Conservation (phyloP, 2,888 invertebrate genomes). For the Melanargia galathea region DNA sequence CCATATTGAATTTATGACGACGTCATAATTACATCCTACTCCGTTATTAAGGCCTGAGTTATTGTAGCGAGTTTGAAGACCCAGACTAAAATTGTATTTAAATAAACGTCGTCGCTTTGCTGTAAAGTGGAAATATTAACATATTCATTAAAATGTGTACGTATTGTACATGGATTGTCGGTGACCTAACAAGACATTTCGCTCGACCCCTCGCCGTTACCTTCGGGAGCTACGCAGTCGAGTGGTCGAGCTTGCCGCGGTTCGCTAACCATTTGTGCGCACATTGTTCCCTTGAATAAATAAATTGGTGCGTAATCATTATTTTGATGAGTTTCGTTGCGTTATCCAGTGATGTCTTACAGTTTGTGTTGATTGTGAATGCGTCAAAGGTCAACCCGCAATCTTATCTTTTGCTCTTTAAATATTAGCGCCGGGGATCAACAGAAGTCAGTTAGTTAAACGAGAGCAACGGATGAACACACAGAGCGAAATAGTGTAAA, state of each 20-base stretch:
- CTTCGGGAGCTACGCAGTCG: slow-evolving; percentile 51
- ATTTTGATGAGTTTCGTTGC: slow-evolving; percentile 66
- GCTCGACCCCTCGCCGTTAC: slow-evolving; percentile 56
- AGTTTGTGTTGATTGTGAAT: slow-evolving; percentile 73
- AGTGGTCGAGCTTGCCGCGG: slow-evolving; percentile 47
- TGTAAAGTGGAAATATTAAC: slow-evolving; percentile 55
- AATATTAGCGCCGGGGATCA: slow-evolving; percentile 76
- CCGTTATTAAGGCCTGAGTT: background rate
- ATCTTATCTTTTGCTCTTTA: slow-evolving; percentile 78
- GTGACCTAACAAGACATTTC: slow-evolving; percentile 65
- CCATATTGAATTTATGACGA: slow-evolving; percentile 1
- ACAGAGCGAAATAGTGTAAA: slow-evolving; percentile 53
- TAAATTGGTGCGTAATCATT: slow-evolving; percentile 62
- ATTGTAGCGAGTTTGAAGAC: background rate
- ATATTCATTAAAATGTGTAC: slow-evolving; percentile 74
- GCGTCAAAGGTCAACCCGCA: slow-evolving; percentile 73
- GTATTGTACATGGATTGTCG: slow-evolving; percentile 57
- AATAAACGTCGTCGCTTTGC: slow-evolving; percentile 25
- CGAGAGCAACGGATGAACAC: slow-evolving; percentile 63
- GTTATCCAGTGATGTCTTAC: slow-evolving; percentile 69
- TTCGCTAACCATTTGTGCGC: slow-evolving; percentile 49
- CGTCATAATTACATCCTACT: background rate
- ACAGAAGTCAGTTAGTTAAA: slow-evolving; percentile 78
- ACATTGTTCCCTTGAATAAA: slow-evolving; percentile 50
- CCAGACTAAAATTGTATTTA: background rate